Conservation (phyloP, 2,113 vertebrate genomes). For the Petroica traversi region DNA sequence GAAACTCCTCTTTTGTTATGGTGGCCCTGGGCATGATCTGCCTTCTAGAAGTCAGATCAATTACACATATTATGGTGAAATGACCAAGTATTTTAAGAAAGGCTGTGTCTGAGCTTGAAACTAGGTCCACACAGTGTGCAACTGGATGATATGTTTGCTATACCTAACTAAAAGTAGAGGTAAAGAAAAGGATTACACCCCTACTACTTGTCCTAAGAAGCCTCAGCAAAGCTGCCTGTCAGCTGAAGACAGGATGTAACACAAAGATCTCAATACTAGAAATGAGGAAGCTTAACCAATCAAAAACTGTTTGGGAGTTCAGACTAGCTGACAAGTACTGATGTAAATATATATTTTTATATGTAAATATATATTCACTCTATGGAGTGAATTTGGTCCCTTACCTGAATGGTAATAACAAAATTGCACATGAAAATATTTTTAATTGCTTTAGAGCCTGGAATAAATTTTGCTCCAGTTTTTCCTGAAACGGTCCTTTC, state of each 20-base stretch:
- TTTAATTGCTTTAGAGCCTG: neutral
- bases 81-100: neutral
- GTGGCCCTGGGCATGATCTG: neutral
- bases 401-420: neutral
- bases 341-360: neutral
- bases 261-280: neutral
- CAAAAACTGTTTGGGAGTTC: neutral
- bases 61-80: neutral
- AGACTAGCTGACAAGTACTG: neutral
- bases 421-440: neutral
- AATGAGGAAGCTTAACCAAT: neutral
- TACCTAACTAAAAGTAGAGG: rapidly evolving
- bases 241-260: neutral
- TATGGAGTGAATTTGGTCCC: neutral
- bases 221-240: neutral
- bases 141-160: neutral
- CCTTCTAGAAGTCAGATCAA: neutral
- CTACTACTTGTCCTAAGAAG: neutral
- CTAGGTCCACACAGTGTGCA: neutral
- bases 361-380: neutral
- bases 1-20: neutral
- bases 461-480: neutral
- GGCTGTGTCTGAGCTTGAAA: neutral
- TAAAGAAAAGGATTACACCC: neutral
- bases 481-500: neutral